Conservation (phyloP, 2,797 vertebrate genomes). For the Pogoniulus pusillus region DNA sequence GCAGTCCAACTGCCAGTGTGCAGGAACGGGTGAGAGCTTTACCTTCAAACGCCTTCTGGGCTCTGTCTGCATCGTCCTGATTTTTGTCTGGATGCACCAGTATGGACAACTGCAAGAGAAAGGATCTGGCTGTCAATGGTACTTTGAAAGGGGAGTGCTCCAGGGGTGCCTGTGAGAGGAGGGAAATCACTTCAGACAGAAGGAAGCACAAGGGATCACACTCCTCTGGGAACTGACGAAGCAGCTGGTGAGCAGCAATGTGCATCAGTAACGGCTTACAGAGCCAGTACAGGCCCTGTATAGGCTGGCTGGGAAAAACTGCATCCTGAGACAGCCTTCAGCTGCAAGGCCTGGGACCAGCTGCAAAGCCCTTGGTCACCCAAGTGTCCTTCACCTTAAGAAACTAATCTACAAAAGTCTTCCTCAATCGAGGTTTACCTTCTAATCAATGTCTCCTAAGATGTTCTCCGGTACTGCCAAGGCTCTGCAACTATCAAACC, state of each 20-base stretch:
- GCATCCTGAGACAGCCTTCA: background rate
- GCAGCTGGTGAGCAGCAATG: background rate
- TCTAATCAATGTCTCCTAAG: background rate
- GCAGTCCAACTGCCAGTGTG: too few relatives aligned
- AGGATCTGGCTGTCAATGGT: background rate
- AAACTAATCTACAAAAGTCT: background rate
- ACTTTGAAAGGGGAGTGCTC: background rate
- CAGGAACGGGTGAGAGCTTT: background rate
- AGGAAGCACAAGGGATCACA: background rate
- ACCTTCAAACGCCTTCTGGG: conserved; percentile 98
- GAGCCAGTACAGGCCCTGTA: background rate
- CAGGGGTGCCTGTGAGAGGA: background rate
- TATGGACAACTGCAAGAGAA: conserved; percentile 88
- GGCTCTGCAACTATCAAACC: background rate
- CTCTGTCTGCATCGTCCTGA: conserved; percentile 90
- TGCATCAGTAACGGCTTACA: background rate
- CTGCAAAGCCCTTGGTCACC: background rate
- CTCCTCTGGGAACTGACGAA: background rate
- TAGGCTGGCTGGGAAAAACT: background rate
- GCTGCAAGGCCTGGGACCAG: background rate
- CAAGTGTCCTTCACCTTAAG: background rate
- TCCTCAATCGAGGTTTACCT: background rate
- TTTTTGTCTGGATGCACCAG: conserved; percentile 99
- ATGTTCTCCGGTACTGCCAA: background rate
- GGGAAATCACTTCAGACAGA: background rate